Conservation (phyloP, 2,113 vertebrate species). For the Bubo blakistoni region DNA sequence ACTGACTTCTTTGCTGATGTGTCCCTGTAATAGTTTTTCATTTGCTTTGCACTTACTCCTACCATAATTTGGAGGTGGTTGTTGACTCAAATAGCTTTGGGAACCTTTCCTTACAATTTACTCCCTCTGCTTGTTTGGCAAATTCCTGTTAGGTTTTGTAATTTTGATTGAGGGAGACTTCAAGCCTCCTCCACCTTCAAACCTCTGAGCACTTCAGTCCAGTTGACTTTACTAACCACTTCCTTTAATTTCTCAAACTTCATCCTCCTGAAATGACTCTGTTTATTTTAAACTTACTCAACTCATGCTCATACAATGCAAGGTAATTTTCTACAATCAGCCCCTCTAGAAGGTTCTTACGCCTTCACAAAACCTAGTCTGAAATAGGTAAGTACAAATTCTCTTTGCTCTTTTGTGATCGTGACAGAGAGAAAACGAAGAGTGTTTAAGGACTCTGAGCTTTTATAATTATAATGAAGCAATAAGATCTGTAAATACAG, state of each 20-base stretch:
- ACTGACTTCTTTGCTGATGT: background rate
- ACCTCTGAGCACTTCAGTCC: background rate
- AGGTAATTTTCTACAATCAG: slow-evolving; percentile 33
- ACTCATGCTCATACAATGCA: background rate
- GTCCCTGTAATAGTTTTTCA: background rate
- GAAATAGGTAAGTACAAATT: background rate
- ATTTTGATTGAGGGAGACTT: slow-evolving; percentile 18
- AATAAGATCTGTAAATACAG: background rate
- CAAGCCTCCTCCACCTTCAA: slow-evolving; percentile 11
- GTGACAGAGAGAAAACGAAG: background rate
- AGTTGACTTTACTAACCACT: background rate
- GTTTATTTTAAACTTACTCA: slow-evolving; percentile 26
- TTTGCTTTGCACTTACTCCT: background rate
- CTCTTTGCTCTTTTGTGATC: background rate
- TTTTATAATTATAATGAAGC: background rate
- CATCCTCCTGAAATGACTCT: background rate
- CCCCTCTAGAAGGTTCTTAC: background rate
- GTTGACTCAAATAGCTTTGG: background rate
- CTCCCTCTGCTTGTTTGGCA: slow-evolving; percentile 7
- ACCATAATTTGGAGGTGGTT: background rate
- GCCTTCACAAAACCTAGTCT: background rate
- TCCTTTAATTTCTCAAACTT: background rate
- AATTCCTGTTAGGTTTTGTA: slow-evolving; percentile 9
- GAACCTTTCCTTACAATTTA: background rate
- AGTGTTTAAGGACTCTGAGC: background rate